Evolutionary conservation across 1,140 invertebrate species (phyloP), one percentile per base, ranked within the genome.

Genomic region (Drosophila paulistorum): DNA sequence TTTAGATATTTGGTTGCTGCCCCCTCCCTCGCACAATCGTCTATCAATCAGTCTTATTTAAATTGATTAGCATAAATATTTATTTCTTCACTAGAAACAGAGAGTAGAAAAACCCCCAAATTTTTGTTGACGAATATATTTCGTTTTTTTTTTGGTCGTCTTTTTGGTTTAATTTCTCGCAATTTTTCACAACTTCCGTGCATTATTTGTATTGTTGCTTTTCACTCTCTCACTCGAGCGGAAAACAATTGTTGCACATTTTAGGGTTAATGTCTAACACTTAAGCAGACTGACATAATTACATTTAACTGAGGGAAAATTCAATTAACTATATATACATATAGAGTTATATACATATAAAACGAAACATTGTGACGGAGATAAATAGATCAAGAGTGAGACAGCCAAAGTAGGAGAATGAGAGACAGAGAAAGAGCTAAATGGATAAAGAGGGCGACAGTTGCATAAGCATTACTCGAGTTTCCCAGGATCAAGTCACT

Each of bases 41-140:
- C 37, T 39, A 39, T 39, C 37, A 39, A 10, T 7, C 23, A 55
- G 20, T 23, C 51, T 55, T 14, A 26, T 55, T 13, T 9, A 10
- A 54, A 54, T 20, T 54, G 48, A 54, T 54, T 54, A 54, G 60
- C 58, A 60, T 35, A 60, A 33, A n/a, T 20, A 23, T 23, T 70
- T 65, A 72, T 54, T 37, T 61, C 48, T 54, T 54, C 3, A 54
- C 7, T 30, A 30, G 30, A 30, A 0, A 30, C 5, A 5, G 30
- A 26, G 26, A 26, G 20, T 20, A 14, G 17, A 51, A 20, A 51
- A 48, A 48, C 0, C 17, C 45, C 2, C 48, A 9, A 23, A 54
- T 23, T 20, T 23, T 26, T 5, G 26, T 26, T 26, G 26, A 26
- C 48, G 17, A 7, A 54, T 23, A 54, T 17, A 54, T 30, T 55